Base-by-base conservation (phyloP, 2,113 vertebrate species). In the Holacanthus passer region DNA sequence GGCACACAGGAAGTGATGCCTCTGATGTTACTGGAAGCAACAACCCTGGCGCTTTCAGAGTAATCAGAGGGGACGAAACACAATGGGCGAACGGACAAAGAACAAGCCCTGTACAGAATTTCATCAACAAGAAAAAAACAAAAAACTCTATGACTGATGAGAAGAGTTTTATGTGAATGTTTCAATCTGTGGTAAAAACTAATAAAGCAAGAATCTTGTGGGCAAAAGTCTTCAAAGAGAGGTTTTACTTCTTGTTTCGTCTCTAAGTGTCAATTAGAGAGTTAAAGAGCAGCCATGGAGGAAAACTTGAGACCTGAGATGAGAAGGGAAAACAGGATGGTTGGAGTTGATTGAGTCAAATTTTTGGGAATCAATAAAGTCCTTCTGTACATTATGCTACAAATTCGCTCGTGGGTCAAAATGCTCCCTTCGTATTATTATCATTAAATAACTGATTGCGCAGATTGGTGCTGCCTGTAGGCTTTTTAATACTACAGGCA, bases 21-120 rank as follows among this genome's bases (percentile, higher is more conserved):
- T 45, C 29, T 59, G 48, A 43, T 73, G 43, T 79, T 64, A 84
- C 68, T 76, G 66, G 60, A 82, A 85, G 32, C 56, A 17, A 37
- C 16, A 73, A 24, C 24, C 53, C 39, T 47, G 29, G 29, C 9
- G 67, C 29, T 24, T 80, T 62, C 14, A 22, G 22, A 67, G 60
- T 5, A 70, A 31, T 75, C 53, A 48, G 13, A 35, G 11, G 39
- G 16, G 32, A 63, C 22, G 62, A 5, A 29, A 68, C 9, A 4
- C 31, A 71, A 7, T 20, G 5, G 22, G 32, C 8, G 47, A 71
- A 58, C 41, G 48, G 39, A 78, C 9, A 59, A 41, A 20, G 9
- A n/a, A 73, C 55, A 22, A 48, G 17, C 4, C 2, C 55, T 7
- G 16, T 7, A 3, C 27, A 58, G n/a, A 50, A 17, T n/a, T 13